These are phyloP conservation scores for Hesperophylax magnus DNA, from an alignment of 1,140 invertebrate genomes.

Conservation along the genomic window DNA sequence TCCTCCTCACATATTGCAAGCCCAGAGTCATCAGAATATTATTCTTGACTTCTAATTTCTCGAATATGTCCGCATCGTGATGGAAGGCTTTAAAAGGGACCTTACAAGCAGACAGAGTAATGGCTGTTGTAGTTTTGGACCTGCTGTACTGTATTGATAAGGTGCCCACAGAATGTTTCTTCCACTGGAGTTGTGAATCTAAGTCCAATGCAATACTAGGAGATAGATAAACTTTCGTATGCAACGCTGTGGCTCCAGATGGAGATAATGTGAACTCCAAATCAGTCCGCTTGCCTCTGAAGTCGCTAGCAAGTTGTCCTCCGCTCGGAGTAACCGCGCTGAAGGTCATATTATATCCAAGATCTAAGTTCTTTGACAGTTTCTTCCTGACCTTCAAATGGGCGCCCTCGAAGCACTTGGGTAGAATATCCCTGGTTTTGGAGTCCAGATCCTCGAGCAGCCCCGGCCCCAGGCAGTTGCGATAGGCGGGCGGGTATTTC, in stretches of 20 bases:
- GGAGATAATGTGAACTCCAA: slow-evolving; percentile 13
- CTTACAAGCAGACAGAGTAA: slow-evolving; percentile 2
- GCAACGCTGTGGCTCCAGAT: slow-evolving; percentile 9
- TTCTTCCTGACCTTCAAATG: slow-evolving; percentile 36
- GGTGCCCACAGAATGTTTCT: slow-evolving; percentile 1
- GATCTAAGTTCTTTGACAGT: not conserved
- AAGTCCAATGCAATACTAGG: not conserved
- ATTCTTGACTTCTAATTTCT: not conserved
- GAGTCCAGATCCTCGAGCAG: slow-evolving; percentile 32
- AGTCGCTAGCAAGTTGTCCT: slow-evolving; percentile 16
- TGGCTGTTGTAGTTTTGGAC: not conserved
- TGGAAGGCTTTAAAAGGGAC: not conserved
- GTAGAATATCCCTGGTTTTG: slow-evolving; percentile 33
- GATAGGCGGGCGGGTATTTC: not conserved
- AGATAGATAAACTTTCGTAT: not conserved
- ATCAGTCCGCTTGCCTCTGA: not conserved
- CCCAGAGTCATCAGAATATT: not conserved
- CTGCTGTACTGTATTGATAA: slow-evolving; percentile 14
- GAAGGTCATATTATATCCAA: slow-evolving; percentile 40
- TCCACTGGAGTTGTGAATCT: not conserved
- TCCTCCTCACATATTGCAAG: not conserved
- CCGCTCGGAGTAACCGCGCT: slow-evolving; percentile 39
- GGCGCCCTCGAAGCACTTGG: slow-evolving; percentile 39
- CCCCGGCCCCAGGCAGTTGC: slow-evolving; percentile 36
- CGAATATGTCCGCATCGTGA: slow-evolving; percentile 5